Base-by-base conservation (phyloP, 2,888 invertebrate genomes). In the Nematopogon swammerdamellus region DNA sequence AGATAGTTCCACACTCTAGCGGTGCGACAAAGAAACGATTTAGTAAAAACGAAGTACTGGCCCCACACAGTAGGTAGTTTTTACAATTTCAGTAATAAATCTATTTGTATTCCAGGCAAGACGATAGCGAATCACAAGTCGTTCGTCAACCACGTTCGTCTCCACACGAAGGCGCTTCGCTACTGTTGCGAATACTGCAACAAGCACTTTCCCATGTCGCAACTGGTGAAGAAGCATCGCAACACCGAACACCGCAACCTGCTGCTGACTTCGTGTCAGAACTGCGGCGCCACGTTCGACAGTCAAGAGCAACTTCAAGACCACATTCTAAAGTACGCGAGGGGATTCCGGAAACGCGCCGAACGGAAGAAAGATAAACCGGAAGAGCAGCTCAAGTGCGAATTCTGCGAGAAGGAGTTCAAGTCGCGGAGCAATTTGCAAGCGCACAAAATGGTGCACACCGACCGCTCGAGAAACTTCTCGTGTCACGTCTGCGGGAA, bases 401-500 rank as follows among this genome's bases (percentile, higher is more conserved):
- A 70, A 1, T 59, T 65, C 47, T 79, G 79, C 29, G 56, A 62
- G 5, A 75, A 74, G 44, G 68, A 72, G 45, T 79, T 77, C 30
- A 77, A 79, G 54, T 68, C 74, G 0, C 57, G 67, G 1, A 70
- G 72, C 17, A 76, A 74, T 49, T 54, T 79, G 1, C 63, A 64
- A 2, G 74, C 73, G 20, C 80, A 80, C 50, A 69, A 66, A 49
- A 52, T 70, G 1, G 63, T 74, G 0, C 79, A 83, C 50, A 81
- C 74, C 48, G 76, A 77, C 54, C 68, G 75, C 1, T 67, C 66
- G 10, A 59, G 73, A 55, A 68, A 79, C 16, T 79, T 74, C 44
- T 68, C 77, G 0, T 79, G 79, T 51, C 79, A 79, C 46, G 55
- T 77, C 0, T 79, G 79, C 4, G 79, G 79, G 0, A 79, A 79